Evolutionary conservation across 2,888 invertebrate genomes (phyloP).

Genomic region (Terebella lapidaria): DNA sequence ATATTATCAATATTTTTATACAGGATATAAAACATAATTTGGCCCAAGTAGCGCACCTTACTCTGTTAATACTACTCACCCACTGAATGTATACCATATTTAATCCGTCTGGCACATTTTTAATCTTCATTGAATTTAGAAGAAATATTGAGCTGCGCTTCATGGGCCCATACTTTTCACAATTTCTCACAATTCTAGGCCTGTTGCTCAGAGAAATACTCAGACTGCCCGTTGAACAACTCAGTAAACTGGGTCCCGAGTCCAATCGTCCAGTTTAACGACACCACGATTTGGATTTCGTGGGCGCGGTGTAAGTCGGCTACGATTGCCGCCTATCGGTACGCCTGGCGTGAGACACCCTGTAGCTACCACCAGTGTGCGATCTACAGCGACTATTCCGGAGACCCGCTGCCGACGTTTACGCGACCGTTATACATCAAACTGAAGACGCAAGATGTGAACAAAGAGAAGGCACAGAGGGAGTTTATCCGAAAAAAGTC

Average conservation of each 20-base stretch:
- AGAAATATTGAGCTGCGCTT: too few relatives aligned
- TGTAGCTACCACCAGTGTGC: slow-evolving; percentile 26
- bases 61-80: too few relatives aligned
- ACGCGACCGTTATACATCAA: neutral
- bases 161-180: neutral
- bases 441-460: too few relatives aligned
- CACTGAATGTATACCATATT: too few relatives aligned
- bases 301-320: neutral
- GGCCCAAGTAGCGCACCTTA: too few relatives aligned
- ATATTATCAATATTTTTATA: too few relatives aligned
- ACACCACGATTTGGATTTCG: neutral
- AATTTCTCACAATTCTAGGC: neutral
- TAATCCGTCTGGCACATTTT: too few relatives aligned
- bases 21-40: too few relatives aligned
- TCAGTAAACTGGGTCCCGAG: neutral
- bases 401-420: slow-evolving; percentile 9
- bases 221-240: neutral
- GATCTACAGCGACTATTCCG: slow-evolving; percentile 19
- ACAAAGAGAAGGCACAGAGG: neutral
- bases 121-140: too few relatives aligned
- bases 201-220: neutral
- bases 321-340: slow-evolving; percentile 14
- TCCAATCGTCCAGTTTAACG: slow-evolving; percentile 4
- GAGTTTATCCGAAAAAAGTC: too few relatives aligned
- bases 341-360: slow-evolving; percentile 28